phyloP scores from a whole-genome alignment of 2,797 vertebrate species.

The Rousettus madagascariensis region DNA sequence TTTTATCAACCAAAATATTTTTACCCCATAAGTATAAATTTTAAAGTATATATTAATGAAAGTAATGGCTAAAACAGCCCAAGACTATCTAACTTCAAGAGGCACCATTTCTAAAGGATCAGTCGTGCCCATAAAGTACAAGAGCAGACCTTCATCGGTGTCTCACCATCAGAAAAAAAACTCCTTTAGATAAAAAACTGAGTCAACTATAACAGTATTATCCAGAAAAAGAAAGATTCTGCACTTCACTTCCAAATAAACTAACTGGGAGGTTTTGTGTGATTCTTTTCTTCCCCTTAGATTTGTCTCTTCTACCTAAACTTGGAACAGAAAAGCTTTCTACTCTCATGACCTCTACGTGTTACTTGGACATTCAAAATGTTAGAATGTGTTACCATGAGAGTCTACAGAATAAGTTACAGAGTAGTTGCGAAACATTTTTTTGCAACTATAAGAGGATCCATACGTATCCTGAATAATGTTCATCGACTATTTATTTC shows the following conservation, averaged over 20 bases:
- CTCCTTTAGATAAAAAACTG: background rate
- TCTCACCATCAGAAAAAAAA: background rate
- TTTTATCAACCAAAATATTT: background rate
- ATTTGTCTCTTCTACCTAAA: background rate
- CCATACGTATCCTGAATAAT: background rate
- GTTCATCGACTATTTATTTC: background rate
- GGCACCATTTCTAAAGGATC: background rate
- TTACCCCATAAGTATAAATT: background rate
- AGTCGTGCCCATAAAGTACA: background rate
- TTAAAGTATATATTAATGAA: background rate
- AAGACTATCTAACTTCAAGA: background rate
- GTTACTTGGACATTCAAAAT: background rate
- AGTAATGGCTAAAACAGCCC: background rate
- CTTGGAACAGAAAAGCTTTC: background rate
- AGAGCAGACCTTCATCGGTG: background rate
- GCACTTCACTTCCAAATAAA: background rate
- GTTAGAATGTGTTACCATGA: background rate
- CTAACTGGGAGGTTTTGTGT: background rate
- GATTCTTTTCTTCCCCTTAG: background rate
- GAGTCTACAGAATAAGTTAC: background rate
- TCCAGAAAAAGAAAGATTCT: background rate
- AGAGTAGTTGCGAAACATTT: background rate
- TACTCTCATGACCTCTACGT: background rate
- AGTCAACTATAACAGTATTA: background rate
- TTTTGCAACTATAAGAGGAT: background rate